Percentiles rank a stretch among this genome's conserved stretches.
Conservation (phyloP, 2,113 vertebrate genomes). For the Takifugu bimaculatus region DNA sequence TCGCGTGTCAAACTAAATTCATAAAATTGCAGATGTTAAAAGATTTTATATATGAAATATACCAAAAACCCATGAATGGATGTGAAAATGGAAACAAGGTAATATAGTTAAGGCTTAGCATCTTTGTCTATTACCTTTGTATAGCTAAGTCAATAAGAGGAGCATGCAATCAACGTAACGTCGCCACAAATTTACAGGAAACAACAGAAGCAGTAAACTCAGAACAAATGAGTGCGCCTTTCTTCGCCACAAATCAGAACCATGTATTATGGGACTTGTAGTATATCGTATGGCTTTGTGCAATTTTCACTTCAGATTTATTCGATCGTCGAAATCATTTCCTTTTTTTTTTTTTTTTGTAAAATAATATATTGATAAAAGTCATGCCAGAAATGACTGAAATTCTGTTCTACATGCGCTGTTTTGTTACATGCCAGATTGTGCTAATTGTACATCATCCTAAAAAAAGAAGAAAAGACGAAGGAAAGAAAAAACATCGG, state of each 20-base stretch:
- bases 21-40: constrained; percentile 69
- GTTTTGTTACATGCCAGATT: constrained; percentile 82
- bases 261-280: constrained; percentile 51
- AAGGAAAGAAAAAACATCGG: constrained; percentile 33
- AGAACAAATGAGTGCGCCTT: constrained; percentile 69
- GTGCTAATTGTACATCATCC: constrained; percentile 75
- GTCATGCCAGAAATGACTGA: constrained; percentile 84
- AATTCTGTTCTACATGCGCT: constrained; percentile 89
- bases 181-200: constrained; percentile 76
- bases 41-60: constrained; percentile 70
- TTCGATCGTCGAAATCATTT: constrained; percentile 55
- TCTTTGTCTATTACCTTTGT: constrained; percentile 76
- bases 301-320: constrained; percentile 64
- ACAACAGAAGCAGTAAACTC: constrained; percentile 72
- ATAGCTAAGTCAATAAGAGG: constrained; percentile 77
- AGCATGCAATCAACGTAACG: constrained; percentile 88
- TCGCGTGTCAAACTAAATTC: constrained; percentile 57
- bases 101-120: constrained; percentile 87
- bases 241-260: constrained; percentile 58
- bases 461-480: constrained; percentile 43
- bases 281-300: constrained; percentile 73
- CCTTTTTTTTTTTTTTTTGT: constrained; percentile 54
- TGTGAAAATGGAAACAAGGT: constrained; percentile 80
- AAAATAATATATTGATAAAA: constrained; percentile 84
- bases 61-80: constrained; percentile 74